Evolutionary conservation across 2,888 invertebrate genomes (phyloP), one percentile per base, ranked within the genome.

Genomic region (Cyclophora punctaria): DNA sequence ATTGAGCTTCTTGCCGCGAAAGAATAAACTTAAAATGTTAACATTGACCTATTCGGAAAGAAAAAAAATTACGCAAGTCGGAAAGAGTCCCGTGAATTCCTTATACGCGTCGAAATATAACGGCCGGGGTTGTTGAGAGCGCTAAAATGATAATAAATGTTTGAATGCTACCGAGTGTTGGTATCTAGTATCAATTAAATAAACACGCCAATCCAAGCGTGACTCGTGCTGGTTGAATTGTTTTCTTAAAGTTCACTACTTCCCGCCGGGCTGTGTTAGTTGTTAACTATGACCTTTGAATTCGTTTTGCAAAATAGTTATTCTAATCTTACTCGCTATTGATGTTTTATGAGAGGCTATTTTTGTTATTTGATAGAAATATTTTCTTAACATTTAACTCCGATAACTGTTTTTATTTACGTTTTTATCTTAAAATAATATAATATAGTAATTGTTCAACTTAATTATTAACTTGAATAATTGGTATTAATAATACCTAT

Each of bases 201-300:
- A 72, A 78, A 78, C 66, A 73, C 51, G 56, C 52, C 62, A 70
- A 69, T 72, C 73, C 77, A 77, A 69, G 74, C 79, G 69, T 75
- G 69, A 70, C 75, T 58, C 40, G 72, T 68, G 65, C 75, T 73
- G 79, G 71, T 73, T 75, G 75, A 73, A 66, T 66, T 63, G 63
- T 67, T 73, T 67, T 66, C 57, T 64, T 78, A 77, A 79, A 80
- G 79, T 80, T 81, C 79, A 78, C 66, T 54, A 69, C 71, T 75
- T 76, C 72, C 62, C 59, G 67, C 60, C 48, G 45, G 48, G 41
- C 6, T 6, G 20, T 33, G 7, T 45, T 3, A 45, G 46, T 58
- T 44, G 44, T 48, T 52, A 49, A 57, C 57, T 65, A 60, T 71
- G 72, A 76, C 73, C 68, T 76, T 74, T 76, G 55, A 20, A 20